A percentile compares a stretch with the other conserved stretches of the same genome.
Conservation (phyloP, 2,888 invertebrate species). For the Brachyopa scutellaris region DNA sequence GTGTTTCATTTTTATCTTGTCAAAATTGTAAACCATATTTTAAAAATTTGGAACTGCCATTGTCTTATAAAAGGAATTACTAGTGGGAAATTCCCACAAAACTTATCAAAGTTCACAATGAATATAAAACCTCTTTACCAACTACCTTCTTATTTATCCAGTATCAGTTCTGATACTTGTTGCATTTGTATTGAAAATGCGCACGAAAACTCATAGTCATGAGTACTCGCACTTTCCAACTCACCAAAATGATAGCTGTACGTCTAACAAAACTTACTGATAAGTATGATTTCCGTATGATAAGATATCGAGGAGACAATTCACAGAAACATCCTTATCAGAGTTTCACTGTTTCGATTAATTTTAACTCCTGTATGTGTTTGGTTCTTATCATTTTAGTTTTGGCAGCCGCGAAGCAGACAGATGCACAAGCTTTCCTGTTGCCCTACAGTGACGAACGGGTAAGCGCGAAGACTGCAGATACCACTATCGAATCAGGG, state of each 20-base stretch:
- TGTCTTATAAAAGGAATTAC: background rate
- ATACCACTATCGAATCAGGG: conserved; percentile 23
- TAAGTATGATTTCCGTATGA: conserved; percentile 34
- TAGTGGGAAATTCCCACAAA: background rate
- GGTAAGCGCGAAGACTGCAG: conserved; percentile 30
- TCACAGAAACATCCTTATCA: conserved; percentile 36
- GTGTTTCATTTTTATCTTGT: background rate
- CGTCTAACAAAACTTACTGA: conserved; percentile 2
- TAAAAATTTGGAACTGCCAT: background rate
- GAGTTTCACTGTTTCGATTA: conserved; percentile 6
- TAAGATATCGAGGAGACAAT: conserved; percentile 32
- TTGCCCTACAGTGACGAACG: conserved; percentile 58
- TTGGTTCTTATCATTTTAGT: conserved; percentile 77
- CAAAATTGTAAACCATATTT: background rate
- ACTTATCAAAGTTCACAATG: conserved; percentile 1
- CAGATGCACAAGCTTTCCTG: conserved; percentile 75
- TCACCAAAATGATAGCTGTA: background rate
- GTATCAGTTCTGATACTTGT: no score
- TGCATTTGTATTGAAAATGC: background rate
- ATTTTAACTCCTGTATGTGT: conserved; percentile 16
- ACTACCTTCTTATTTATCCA: no score
- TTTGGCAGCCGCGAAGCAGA: conserved; percentile 76
- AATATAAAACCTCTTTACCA: background rate
- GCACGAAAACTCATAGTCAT: conserved; percentile 5
- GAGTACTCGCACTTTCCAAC: no score